Evolutionary conservation across 2,113 vertebrate genomes (phyloP), one percentile per base, ranked within the genome.

Genomic region (Oplegnathus fasciatus): DNA sequence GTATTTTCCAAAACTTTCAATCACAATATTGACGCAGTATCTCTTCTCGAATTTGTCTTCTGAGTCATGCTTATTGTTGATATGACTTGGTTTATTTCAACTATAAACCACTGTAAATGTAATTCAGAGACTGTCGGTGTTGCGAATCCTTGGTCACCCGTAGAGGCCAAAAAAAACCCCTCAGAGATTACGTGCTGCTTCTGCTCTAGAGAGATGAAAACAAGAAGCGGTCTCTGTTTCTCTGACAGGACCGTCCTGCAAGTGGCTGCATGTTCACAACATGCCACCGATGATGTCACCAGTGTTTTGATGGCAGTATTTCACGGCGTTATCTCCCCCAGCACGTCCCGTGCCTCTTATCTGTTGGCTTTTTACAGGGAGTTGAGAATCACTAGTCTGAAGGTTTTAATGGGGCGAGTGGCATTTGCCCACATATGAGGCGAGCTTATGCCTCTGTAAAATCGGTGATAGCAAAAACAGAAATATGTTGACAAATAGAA

Each of bases 291-390:
- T 88, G 85, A 91, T 82, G 88, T 91, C 89, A 90, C 24, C 42
- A 2, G 61, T 57, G 67, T 83, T 87, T 89, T 83, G 58, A 91
- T 89, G 86, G 84, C 77, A 70, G 54, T 62, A 60, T 87, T 76
- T 73, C n/a, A 50, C 78, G 2, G 22, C 15, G 44, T 88, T 91
- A 92, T 95, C 90, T 88, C 86, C 83, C 40, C 14, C 65, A 2
- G 72, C 61, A 67, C 88, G 74, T 83, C 72, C 79, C 20, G 1
- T 50, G 30, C 70, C 50, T 74, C 66, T 80, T 60, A 67, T 71
- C 80, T 52, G 7, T 55, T 64, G 22, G 62, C 66, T 58, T 84
- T 86, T 83, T 26, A 69, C 62, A 10, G 32, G 34, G 70, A 76
- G 80, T 62, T 79, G 18, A 69, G 54, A 83, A 72, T 89, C 75